phyloP scores from a whole-genome alignment of 1,140 invertebrate genomes.

The Bombus sylvicola region DNA sequence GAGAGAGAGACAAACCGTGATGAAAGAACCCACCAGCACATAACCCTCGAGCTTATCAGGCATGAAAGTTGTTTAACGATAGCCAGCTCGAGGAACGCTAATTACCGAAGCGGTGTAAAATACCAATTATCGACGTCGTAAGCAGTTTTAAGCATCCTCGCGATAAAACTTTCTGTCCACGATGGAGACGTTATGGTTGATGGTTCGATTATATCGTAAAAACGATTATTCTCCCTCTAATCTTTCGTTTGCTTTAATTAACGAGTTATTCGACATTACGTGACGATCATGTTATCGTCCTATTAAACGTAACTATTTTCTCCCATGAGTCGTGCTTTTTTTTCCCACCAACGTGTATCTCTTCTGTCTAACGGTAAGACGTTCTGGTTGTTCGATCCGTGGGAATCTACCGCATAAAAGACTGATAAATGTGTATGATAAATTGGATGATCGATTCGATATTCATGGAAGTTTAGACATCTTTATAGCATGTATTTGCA shows the following conservation, averaged over 20 bases:
- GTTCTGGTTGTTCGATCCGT: conserved; percentile 46
- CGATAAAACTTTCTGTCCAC: conserved; percentile 1
- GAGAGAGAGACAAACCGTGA: too few species aligned
- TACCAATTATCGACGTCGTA: conserved; percentile 13
- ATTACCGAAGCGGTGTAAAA: conserved; percentile 38
- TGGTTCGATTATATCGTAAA: conserved; percentile 40
- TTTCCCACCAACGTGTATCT: conserved; percentile 50
- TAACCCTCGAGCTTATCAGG: conserved; percentile 32
- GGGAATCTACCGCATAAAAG: conserved; percentile 21
- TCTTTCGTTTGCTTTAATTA: conserved; percentile 10
- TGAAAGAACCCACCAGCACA: too few species aligned
- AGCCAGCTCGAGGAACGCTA: conserved; percentile 8
- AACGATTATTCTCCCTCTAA: conserved; percentile 8
- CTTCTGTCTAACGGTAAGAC: conserved; percentile 41
- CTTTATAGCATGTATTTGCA: background rate
- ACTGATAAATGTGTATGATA: background rate
- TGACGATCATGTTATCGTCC: conserved; percentile 23
- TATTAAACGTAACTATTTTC: conserved; percentile 34
- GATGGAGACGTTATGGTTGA: conserved; percentile 32
- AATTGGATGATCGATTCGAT: background rate
- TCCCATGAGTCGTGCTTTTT: conserved; percentile 35
- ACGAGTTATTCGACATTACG: background rate
- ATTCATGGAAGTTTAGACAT: too few species aligned
- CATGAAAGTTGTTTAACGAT: conserved; percentile 7
- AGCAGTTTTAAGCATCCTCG: background rate